Evolutionary conservation across 2,797 vertebrate species (phyloP), one percentile per base, ranked within the genome.

Genomic region (Anniella stebbinsi): DNA sequence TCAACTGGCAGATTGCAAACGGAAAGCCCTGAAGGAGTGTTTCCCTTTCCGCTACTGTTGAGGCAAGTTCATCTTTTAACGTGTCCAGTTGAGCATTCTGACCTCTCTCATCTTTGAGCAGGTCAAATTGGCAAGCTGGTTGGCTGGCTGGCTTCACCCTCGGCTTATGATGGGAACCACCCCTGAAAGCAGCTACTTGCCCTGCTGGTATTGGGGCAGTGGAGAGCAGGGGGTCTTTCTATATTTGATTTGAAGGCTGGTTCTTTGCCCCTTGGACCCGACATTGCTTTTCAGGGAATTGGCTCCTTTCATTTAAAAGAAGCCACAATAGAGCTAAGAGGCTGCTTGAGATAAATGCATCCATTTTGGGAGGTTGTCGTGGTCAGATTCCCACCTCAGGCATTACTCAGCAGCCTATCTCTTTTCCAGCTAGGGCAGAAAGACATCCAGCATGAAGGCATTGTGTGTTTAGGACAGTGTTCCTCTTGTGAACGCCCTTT

Each of bases 61-160:
- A 3, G 69, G 30, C 4, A n/a, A 33, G 30, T 70, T 70, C 28
- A 23, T 30, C 28, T 67, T 67, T 25, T 30, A 17, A 25, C 66
- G 28, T 67, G 66, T 75, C 36, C 75, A 7, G 77, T 15, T 8
- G 30, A 36, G 51, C 17, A 21, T 80, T 17, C 13, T n/a, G 51
- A 9, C 9, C 30, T 57, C 51, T 57, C 51, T 36, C 8, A 4
- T 36, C 51, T 80, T 57, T 21, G 18, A 18, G 8, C 77, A 54
- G 5, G 48, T 13, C 4, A 4, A 28, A 15, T 17, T 51, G 8
- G 73, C 36, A 45, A 8, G 38, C 4, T 3, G 75, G 0, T 66
- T 87, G 82, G 93, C 87, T 87, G 82, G 93, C 87, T 70, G 66
- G 80, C 87, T 93, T 90, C 76, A 0, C 51, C 92, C 88, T 77